Evolutionary conservation across 2,797 vertebrate genomes (phyloP).

Genomic region (Ptychadena robeensis): DNA sequence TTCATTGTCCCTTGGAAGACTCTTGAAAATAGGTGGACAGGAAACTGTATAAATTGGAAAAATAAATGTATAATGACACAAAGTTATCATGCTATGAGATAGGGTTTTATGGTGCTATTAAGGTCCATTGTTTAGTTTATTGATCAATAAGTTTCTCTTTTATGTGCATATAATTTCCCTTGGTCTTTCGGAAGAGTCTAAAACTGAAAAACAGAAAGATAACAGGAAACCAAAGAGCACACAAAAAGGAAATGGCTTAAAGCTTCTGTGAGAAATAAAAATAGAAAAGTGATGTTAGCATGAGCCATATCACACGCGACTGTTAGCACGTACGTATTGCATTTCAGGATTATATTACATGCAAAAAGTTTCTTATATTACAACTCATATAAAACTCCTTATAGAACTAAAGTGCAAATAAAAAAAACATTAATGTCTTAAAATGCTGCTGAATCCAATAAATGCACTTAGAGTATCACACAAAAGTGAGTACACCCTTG

Average conservation of each 20-base stretch:
- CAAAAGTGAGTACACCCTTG: no score
- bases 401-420: no score
- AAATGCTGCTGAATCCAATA: no score
- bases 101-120: background rate
- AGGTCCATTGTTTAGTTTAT: background rate
- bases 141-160: background rate
- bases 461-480: no score
- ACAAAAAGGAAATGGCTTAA: constrained; percentile 41
- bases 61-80: no score
- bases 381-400: no score
- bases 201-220: constrained; percentile 41
- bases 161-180: background rate
- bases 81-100: background rate
- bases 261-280: constrained; percentile 44
- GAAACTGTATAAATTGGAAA: no score
- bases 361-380: background rate
- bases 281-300: constrained; percentile 6
- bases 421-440: no score
- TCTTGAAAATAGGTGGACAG: no score
- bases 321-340: background rate
- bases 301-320: background rate
- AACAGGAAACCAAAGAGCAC: constrained; percentile 51
- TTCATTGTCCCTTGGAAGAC: no score
- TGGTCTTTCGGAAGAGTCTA: background rate
- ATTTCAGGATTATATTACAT: background rate